A percentile compares a stretch with the other conserved stretches of the same genome.
Evolutionary conservation across 2,888 invertebrate species (phyloP).

Genomic region (Diaperis boleti): DNA sequence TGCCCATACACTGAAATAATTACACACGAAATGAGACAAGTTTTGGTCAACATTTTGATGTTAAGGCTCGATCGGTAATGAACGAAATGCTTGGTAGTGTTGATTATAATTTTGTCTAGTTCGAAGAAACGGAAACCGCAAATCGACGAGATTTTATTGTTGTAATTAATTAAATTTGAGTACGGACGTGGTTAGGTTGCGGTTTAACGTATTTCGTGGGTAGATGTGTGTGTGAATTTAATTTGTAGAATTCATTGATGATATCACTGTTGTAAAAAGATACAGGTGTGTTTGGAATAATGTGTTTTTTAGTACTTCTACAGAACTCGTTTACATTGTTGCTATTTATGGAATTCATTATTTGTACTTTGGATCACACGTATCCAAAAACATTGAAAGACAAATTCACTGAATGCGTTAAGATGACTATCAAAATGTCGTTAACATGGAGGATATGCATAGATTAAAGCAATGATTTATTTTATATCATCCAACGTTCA

Average conservation of each 20-base stretch:
- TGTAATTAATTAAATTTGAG: conserved; percentile 6
- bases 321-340: not conserved
- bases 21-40: conserved; percentile 11
- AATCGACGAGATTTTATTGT: conserved; percentile 4
- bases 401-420: too few relatives aligned
- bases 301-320: too few relatives aligned
- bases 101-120: too few relatives aligned
- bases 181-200: conserved; percentile 27
- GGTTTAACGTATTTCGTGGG: conserved; percentile 9
- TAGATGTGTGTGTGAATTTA: not conserved
- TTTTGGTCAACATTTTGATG: conserved; percentile 11
- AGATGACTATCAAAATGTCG: too few relatives aligned
- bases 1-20: conserved; percentile 11
- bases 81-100: not conserved
- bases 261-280: too few relatives aligned
- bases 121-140: conserved; percentile 35
- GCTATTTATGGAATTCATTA: not conserved
- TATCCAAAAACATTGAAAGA: too few relatives aligned
- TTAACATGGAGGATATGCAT: too few relatives aligned
- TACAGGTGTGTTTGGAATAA: too few relatives aligned
- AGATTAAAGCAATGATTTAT: too few relatives aligned
- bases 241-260: not conserved
- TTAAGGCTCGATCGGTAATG: not conserved
- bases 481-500: too few relatives aligned
- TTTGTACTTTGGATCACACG: too few relatives aligned